Conservation (phyloP, 2,113 vertebrate species). For the Psilopogon haemacephalus region DNA sequence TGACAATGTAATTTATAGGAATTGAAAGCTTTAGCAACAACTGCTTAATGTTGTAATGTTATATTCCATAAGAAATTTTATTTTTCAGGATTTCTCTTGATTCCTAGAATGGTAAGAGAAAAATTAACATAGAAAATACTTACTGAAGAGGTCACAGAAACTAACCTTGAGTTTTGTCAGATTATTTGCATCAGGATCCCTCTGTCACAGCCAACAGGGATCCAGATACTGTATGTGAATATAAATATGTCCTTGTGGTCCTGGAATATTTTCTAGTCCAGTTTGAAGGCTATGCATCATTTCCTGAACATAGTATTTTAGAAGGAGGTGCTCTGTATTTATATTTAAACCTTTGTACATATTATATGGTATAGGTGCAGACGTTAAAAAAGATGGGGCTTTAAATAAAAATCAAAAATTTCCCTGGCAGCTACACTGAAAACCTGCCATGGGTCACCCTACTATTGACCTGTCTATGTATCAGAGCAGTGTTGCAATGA, state of each 20-base stretch:
- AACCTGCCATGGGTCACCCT: background rate
- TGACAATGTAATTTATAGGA: background rate
- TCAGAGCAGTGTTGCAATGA: background rate
- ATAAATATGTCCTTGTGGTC: background rate
- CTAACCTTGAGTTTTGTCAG: background rate
- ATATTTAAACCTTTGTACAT: background rate
- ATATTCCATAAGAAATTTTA: background rate
- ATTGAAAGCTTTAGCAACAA: slow-evolving; percentile 30
- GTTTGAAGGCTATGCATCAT: background rate
- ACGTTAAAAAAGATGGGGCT: background rate
- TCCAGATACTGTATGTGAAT: background rate
- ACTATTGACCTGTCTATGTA: background rate
- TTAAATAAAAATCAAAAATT: background rate
- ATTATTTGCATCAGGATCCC: background rate
- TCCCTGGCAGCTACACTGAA: background rate
- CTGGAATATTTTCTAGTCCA: background rate
- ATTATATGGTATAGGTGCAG: background rate
- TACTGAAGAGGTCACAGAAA: background rate
- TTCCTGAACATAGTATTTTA: background rate
- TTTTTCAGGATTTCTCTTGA: background rate
- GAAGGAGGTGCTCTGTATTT: background rate
- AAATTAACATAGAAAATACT: background rate
- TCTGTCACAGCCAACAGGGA: background rate
- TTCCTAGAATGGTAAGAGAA: background rate
- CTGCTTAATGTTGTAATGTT: background rate